These are phyloP conservation scores for Tachysurus vachellii DNA, from an alignment of 2,113 vertebrate genomes.

Conservation along the genomic window DNA sequence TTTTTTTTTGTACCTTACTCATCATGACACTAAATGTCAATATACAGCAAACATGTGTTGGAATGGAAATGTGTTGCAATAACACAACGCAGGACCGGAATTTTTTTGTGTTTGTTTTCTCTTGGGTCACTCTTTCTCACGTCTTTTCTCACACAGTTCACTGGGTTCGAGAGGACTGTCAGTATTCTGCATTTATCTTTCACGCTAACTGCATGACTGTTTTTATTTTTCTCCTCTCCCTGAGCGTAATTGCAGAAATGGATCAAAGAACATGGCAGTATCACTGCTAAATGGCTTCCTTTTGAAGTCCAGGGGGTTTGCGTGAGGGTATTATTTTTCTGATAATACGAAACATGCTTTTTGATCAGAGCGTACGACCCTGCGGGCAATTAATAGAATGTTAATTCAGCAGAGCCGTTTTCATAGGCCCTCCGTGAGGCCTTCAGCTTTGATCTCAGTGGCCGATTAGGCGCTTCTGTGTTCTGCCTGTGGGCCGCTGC, in stretches of 20 bases:
- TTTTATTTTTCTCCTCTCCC: conserved; percentile 67
- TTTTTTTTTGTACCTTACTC: conserved; percentile 18
- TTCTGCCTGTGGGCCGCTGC: conserved; percentile 53
- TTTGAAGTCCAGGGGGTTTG: conserved; percentile 69
- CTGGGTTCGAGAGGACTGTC: conserved; percentile 43
- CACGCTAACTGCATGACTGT: conserved; percentile 63
- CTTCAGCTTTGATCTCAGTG: conserved; percentile 68
- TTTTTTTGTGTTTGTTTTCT: conserved; percentile 61
- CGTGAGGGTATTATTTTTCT: conserved; percentile 68
- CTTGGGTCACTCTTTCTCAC: conserved; percentile 61
- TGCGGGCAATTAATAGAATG: conserved; percentile 69
- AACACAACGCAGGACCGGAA: conserved; percentile 15
- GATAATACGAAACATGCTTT: conserved; percentile 72
- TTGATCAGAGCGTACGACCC: conserved; percentile 61
- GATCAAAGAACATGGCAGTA: conserved; percentile 67
- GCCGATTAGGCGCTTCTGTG: conserved; percentile 67
- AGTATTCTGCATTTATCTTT: conserved; percentile 49
- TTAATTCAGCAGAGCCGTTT: conserved; percentile 69
- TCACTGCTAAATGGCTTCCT: conserved; percentile 61
- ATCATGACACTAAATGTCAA: conserved; percentile 24
- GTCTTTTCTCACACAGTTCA: conserved; percentile 60
- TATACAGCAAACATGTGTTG: conserved; percentile 38
- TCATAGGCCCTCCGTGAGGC: conserved; percentile 67
- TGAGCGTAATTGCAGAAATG: conserved; percentile 66
- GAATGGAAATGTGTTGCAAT: conserved; percentile 38